phyloP scores from a whole-genome alignment of 2,888 invertebrate genomes.

The Drosophila multiciliata region DNA sequence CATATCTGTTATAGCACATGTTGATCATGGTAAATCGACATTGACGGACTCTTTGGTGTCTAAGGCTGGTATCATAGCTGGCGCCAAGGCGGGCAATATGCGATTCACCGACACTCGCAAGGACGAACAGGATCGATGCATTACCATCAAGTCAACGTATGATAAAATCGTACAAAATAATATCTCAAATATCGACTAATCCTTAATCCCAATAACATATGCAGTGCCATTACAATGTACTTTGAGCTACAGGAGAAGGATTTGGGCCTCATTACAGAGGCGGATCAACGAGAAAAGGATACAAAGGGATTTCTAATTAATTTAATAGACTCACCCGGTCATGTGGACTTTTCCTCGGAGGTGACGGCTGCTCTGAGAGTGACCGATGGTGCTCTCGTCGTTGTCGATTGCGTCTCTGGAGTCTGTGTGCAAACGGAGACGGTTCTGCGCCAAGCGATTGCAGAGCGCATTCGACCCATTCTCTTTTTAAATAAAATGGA shows the following conservation, averaged over 20 bases:
- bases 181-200: neutral
- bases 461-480: constrained; percentile 99
- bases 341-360: constrained; percentile 99
- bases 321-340: constrained; percentile 99
- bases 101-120: constrained; percentile 99
- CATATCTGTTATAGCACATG: constrained; percentile 99
- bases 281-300: constrained; percentile 95
- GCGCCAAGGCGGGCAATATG: constrained; percentile 99
- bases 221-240: constrained; percentile 99
- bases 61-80: constrained; percentile 99
- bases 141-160: constrained; percentile 99
- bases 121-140: constrained; percentile 99
- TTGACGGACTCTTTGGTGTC: constrained; percentile 99
- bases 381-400: constrained; percentile 99
- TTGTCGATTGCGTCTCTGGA: constrained; percentile 99
- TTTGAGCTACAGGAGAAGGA: constrained; percentile 98
- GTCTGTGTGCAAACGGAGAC: constrained; percentile 99
- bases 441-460: constrained; percentile 99
- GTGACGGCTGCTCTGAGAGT: constrained; percentile 99
- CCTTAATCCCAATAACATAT: neutral
- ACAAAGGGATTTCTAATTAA: constrained; percentile 99
- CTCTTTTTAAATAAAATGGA: constrained; percentile 99
- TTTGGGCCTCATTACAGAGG: constrained; percentile 95
- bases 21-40: constrained; percentile 99
- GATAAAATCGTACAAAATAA: constrained; percentile 1